Evolutionary conservation across 2,113 vertebrate species (phyloP), one percentile per base, ranked within the genome.

Genomic region (Dendropsophus ebraccatus): DNA sequence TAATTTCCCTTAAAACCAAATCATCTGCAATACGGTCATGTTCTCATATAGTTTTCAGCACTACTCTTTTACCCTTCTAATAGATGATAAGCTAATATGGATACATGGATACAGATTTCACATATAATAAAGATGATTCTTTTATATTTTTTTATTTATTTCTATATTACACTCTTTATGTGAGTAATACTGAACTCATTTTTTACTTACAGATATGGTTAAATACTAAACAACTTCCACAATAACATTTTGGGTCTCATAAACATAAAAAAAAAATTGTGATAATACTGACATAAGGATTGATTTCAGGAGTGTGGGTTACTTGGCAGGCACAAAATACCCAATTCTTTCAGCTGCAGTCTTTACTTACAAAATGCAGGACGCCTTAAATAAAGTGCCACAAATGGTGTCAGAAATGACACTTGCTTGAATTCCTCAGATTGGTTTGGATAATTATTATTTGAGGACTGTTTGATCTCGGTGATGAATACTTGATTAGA

Each of bases 401-500:
- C 92, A 96, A 94, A 97, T 97, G 96, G 94, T 92, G 96, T 95
- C 94, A 95, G 94, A 93, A 93, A 88, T 90, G 90, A 94, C 93
- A 93, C 92, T 92, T 96, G 92, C 93, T 93, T 90, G 88, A 93
- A 94, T 91, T 94, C 95, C 93, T 95, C 95, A 94, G 93, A 96
- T 96, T 95, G 95, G 94, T 94, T 96, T 95, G 93, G 94, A 96
- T 96, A 95, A 96, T 98, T 97, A 98, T 97, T 96, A 96, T 96
- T 93, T 92, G 89, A 93, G 91, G 95, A 94, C 90, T 97, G 96
- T 99, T 99, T 99, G 97, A 99, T 99, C 96, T 97, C 95, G 93
- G 95, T 96, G 97, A 99, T 97, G 97, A 99, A 97, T 96, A 97
- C 94, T 95, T 97, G 97, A 99, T 99, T 99, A 96, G 97, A 97